phyloP scores from a whole-genome alignment of 2,113 vertebrate genomes.

The Tretioscincus oriximinensis region DNA sequence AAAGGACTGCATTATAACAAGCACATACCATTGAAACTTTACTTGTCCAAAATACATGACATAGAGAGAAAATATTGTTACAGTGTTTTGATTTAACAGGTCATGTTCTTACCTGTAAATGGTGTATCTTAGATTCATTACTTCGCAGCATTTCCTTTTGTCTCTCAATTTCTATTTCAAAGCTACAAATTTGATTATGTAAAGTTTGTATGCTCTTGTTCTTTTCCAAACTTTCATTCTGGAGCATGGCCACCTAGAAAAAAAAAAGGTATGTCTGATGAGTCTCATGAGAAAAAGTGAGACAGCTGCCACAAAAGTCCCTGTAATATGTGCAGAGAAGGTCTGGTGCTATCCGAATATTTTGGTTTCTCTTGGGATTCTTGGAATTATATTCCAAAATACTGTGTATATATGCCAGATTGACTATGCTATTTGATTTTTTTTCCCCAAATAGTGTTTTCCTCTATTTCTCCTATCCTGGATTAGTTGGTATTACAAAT shows the following conservation, averaged over 20 bases:
- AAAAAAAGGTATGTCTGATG: conserved; percentile 46
- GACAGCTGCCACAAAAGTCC: conserved; percentile 39
- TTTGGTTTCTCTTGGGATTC: no score
- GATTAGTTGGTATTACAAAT: conserved; percentile 11
- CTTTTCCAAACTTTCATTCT: conserved; percentile 83
- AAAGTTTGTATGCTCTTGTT: conserved; percentile 83
- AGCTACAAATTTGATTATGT: conserved; percentile 83
- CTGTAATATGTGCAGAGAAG: not conserved
- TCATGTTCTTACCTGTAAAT: conserved; percentile 76
- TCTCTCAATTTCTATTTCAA: conserved; percentile 82
- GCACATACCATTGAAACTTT: not conserved
- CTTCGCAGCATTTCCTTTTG: conserved; percentile 82
- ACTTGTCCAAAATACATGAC: not conserved
- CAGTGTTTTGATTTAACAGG: conserved; percentile 40
- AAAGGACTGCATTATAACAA: no score
- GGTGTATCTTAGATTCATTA: conserved; percentile 82
- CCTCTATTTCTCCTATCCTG: not conserved
- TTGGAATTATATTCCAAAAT: no score
- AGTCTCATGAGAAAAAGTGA: conserved; percentile 28
- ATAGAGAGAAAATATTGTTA: conserved; percentile 36
- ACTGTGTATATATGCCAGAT: no score
- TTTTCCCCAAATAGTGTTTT: conserved; percentile 18
- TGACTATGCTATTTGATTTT: not conserved
- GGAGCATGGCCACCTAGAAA: conserved; percentile 78
- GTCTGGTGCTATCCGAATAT: no score